Percentiles rank a stretch among this genome's conserved stretches.
Conservation (phyloP, 2,888 invertebrate genomes). For the Dasysyrphus albostriatus region DNA sequence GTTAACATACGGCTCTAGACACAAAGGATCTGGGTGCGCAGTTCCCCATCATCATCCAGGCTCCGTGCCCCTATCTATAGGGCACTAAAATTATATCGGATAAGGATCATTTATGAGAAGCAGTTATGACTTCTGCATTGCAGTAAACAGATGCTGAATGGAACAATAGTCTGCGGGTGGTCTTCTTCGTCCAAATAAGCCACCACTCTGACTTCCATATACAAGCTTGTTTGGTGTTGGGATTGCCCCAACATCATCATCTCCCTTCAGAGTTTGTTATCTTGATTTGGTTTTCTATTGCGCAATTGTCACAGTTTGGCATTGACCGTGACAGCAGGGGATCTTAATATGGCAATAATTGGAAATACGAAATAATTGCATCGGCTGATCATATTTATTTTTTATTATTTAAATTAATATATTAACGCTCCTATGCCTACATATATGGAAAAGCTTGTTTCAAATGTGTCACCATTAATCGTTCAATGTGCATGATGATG, state of each 20-base stretch:
- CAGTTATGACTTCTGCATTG: conserved; percentile 65
- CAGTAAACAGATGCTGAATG: conserved; percentile 26
- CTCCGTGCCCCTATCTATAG: conserved; percentile 46
- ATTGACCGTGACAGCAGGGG: conserved; percentile 57
- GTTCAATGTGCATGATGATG: conserved; percentile 6
- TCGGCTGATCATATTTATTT: conserved; percentile 42
- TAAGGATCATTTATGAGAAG: conserved; percentile 61
- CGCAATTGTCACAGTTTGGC: conserved; percentile 59
- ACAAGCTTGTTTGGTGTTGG: neutral
- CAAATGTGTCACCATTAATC: conserved; percentile 56
- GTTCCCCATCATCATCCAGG: conserved; percentile 2
- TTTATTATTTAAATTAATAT: conserved; percentile 44
- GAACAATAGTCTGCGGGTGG: conserved; percentile 66
- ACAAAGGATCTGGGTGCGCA: conserved; percentile 59
- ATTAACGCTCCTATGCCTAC: neutral
- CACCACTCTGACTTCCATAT: too few relatives aligned
- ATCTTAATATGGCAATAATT: conserved; percentile 60
- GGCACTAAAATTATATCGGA: conserved; percentile 70
- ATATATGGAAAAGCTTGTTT: conserved; percentile 30
- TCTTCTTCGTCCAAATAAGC: conserved; percentile 44
- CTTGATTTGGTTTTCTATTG: conserved; percentile 56
- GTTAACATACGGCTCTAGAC: conserved; percentile 6
- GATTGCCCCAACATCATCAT: conserved; percentile 10
- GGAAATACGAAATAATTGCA: conserved; percentile 45
- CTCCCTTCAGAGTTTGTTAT: conserved; percentile 26